These are phyloP conservation scores for Cyanistes caeruleus DNA, from an alignment of 2,113 vertebrate species.

Conservation along the genomic window DNA sequence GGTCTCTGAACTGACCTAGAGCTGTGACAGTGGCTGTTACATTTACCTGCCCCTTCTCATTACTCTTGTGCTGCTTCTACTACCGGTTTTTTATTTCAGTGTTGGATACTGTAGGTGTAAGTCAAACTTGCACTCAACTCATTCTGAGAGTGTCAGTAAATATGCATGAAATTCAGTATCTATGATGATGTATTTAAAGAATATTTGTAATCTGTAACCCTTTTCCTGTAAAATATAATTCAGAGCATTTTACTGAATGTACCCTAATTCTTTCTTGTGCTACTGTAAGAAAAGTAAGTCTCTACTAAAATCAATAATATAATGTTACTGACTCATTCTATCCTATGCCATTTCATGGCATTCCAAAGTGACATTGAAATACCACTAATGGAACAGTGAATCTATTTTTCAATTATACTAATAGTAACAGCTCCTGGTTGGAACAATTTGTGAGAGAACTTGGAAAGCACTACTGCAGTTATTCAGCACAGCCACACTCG, in stretches of 20 bases:
- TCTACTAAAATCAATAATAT: constrained; percentile 9
- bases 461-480: constrained; percentile 9
- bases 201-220: background rate
- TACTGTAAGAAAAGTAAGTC: background rate
- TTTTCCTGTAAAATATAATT: background rate
- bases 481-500: constrained; percentile 7
- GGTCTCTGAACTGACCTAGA: background rate
- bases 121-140: background rate
- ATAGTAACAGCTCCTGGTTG: constrained; percentile 23
- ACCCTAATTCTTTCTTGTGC: background rate
- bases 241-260: background rate
- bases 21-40: background rate
- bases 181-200: background rate
- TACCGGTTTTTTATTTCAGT: background rate
- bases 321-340: constrained; percentile 8
- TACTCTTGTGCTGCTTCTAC: background rate
- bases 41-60: background rate
- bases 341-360: background rate
- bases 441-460: constrained; percentile 3
- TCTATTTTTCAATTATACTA: constrained; percentile 22
- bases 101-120: background rate
- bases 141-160: background rate
- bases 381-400: constrained; percentile 1
- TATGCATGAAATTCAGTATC: background rate
- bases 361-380: constrained; percentile 42